Conservation (phyloP, 2,888 invertebrate genomes). For the Dorcus parallelipipedus region DNA sequence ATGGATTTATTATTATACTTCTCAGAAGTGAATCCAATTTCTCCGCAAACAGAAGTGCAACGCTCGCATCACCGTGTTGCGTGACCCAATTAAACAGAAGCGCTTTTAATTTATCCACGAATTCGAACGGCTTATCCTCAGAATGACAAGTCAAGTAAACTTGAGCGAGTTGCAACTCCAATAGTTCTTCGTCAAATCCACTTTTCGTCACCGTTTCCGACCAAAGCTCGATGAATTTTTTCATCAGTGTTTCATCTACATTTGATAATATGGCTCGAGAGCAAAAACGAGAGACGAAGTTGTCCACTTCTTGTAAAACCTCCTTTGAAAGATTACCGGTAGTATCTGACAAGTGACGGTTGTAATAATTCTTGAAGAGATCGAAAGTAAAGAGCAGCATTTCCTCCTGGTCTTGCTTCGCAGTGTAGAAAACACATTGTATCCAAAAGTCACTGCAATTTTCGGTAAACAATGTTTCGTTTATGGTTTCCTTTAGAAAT, state of each 20-base stretch:
- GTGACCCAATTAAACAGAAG: too few species aligned
- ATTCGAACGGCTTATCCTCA: not conserved
- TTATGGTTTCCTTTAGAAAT: not conserved
- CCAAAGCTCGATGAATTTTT: slow-evolving; percentile 3
- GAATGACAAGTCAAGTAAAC: not conserved
- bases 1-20: too few species aligned
- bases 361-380: not conserved
- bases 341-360: not conserved
- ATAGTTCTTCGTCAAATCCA: not conserved
- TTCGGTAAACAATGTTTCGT: not conserved
- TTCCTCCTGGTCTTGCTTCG: not conserved
- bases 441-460: not conserved
- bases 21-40: too few species aligned
- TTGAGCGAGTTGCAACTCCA: too few species aligned
- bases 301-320: not conserved
- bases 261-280: not conserved
- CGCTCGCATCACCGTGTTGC: too few species aligned
- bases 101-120: not conserved
- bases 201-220: not conserved
- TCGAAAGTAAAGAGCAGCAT: not conserved
- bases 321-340: not conserved
- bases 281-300: not conserved
- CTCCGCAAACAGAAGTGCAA: too few species aligned
- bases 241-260: not conserved
- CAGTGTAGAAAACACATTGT: not conserved